Evolutionary conservation across 2,113 vertebrate species (phyloP).

Genomic region (Siniperca chuatsi): DNA sequence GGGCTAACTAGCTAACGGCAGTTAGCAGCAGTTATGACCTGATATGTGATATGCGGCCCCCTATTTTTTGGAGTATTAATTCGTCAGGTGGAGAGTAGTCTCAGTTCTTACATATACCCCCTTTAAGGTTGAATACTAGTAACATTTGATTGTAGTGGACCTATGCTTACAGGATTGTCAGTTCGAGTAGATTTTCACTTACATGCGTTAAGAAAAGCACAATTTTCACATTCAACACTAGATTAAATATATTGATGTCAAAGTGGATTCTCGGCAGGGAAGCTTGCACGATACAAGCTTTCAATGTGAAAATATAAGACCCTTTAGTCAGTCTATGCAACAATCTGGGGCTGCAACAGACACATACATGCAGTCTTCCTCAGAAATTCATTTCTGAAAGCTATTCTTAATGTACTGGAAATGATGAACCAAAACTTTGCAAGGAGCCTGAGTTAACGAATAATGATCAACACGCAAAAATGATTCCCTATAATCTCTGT

Average conservation of each 20-base stretch:
- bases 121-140: not conserved
- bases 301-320: conserved; percentile 6
- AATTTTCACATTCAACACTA: not conserved
- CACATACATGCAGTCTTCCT: not conserved
- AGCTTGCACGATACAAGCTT: not conserved
- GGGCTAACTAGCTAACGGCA: no score
- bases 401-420: not conserved
- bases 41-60: no score
- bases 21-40: no score
- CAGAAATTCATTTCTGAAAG: conserved; percentile 1
- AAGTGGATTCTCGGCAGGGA: conserved; percentile 11
- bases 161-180: not conserved
- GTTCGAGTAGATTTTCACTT: not conserved
- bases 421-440: not conserved
- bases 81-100: no score
- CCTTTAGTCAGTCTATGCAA: conserved; percentile 2
- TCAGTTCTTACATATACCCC: no score
- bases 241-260: conserved; percentile 40
- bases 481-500: not conserved
- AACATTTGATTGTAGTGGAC: not conserved
- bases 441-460: not conserved
- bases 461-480: not conserved
- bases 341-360: not conserved
- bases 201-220: not conserved
- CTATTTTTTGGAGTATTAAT: no score